Conservation (phyloP, 2,888 invertebrate species). For the Brenthis daphne region DNA sequence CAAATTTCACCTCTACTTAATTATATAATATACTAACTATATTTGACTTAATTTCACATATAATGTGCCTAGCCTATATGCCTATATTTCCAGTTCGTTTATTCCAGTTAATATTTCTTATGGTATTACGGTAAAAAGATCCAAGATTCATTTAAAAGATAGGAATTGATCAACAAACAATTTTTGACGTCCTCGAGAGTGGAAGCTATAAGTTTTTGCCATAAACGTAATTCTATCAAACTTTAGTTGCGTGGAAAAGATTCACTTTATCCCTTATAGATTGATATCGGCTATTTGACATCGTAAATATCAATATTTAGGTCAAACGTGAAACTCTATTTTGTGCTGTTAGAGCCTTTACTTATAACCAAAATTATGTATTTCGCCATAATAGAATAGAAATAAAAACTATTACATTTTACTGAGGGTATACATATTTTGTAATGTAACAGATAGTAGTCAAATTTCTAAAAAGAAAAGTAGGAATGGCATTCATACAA, state of each 20-base stretch:
- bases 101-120: no score
- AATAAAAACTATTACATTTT: no score
- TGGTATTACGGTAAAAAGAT: no score
- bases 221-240: conserved; percentile 36
- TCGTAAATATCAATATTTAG: conserved; percentile 31
- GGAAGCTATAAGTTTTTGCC: conserved; percentile 34
- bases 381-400: not conserved
- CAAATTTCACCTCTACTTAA: not conserved
- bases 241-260: conserved; percentile 37
- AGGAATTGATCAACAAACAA: not conserved
- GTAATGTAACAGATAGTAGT: no score
- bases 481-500: no score
- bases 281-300: conserved; percentile 25
- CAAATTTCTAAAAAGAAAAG: no score
- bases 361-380: not conserved
- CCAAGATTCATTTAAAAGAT: no score
- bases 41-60: no score
- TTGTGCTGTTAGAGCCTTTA: not conserved
- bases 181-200: conserved; percentile 5
- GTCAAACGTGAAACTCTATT: conserved; percentile 20
- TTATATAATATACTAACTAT: not conserved
- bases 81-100: no score
- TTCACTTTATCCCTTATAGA: conserved; percentile 35
- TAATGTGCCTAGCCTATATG: no score
- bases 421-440: no score